Percentiles rank a stretch among this genome's conserved stretches.
phyloP scores from a whole-genome alignment of 2,888 invertebrate genomes.

The Cerceris rybyensis region DNA sequence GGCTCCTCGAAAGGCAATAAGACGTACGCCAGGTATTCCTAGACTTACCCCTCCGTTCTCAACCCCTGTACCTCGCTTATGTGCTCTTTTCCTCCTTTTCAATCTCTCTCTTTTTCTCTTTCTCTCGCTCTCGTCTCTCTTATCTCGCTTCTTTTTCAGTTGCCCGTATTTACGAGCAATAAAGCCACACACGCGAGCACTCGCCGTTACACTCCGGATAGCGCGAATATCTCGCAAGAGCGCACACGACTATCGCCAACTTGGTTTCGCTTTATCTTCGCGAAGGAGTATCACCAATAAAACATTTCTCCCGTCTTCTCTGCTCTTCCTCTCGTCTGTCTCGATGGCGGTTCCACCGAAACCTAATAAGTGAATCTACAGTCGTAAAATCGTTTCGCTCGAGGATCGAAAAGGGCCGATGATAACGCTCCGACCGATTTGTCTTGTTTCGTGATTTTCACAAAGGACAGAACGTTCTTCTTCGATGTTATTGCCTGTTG shows the following conservation, averaged over 20 bases:
- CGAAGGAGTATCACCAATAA: slow-evolving; percentile 53
- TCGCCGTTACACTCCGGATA: slow-evolving; percentile 35
- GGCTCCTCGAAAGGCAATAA: slow-evolving; percentile 46
- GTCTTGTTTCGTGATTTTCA: neutral
- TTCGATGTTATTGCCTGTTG: neutral
- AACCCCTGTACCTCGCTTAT: neutral
- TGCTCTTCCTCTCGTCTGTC: neutral
- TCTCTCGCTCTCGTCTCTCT: slow-evolving; percentile 9
- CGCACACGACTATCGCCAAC: slow-evolving; percentile 32
- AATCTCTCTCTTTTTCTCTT: slow-evolving; percentile 3
- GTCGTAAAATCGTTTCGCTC: slow-evolving; percentile 43
- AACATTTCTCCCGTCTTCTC: slow-evolving; percentile 39
- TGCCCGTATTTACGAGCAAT: slow-evolving; percentile 60
- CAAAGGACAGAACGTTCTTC: neutral
- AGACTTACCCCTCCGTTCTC: slow-evolving; percentile 3
- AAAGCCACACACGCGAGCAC: slow-evolving; percentile 47
- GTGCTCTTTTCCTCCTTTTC: neutral
- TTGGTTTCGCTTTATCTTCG: slow-evolving; percentile 41
- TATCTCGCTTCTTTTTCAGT: slow-evolving; percentile 32
- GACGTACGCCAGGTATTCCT: slow-evolving; percentile 34
- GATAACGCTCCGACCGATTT: slow-evolving; percentile 4
- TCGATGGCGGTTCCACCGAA: slow-evolving; percentile 45
- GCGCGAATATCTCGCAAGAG: slow-evolving; percentile 48
- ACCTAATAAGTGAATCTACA: slow-evolving; percentile 53
- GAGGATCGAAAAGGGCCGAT: neutral